Evolutionary conservation across 2,888 invertebrate species (phyloP).

Genomic region (Ochropleura plecta): DNA sequence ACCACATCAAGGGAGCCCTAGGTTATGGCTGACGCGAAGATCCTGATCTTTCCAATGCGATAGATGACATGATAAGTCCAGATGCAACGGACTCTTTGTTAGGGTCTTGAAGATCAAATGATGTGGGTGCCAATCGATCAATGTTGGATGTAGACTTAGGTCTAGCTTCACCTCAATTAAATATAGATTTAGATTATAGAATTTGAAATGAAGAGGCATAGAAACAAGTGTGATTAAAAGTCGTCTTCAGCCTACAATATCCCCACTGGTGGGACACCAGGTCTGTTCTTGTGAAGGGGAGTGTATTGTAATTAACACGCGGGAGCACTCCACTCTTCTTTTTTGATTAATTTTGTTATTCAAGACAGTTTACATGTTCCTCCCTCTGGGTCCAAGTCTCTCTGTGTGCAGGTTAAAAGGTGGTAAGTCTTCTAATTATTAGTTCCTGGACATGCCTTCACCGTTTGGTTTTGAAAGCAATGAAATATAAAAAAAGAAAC

Average conservation of each 20-base stretch:
- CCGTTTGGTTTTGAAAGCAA: neutral
- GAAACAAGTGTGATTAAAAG: neutral
- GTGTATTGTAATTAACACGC: neutral
- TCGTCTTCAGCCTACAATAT: neutral
- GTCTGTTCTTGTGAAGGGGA: neutral
- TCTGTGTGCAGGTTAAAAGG: neutral
- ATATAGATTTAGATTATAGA: constrained; percentile 13
- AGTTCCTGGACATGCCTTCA: neutral
- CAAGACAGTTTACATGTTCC: too few relatives aligned
- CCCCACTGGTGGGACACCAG: neutral
- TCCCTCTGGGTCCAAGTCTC: too few relatives aligned
- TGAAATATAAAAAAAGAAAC: neutral
- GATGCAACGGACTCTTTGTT: constrained; percentile 33
- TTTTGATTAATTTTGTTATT: too few relatives aligned
- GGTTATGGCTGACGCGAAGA: constrained; percentile 64
- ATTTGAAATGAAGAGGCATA: neutral
- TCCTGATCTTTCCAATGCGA: constrained; percentile 26
- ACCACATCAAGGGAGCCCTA: constrained; percentile 59
- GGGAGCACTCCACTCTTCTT: neutral
- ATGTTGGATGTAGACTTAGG: constrained; percentile 13
- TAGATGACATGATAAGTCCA: constrained; percentile 41
- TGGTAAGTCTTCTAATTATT: neutral
- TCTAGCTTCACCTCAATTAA: constrained; percentile 2
- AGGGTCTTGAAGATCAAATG: constrained; percentile 20
- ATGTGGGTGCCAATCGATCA: constrained; percentile 39